Base-by-base conservation (phyloP, 2,113 vertebrate species). In the Pituophis catenifer region DNA sequence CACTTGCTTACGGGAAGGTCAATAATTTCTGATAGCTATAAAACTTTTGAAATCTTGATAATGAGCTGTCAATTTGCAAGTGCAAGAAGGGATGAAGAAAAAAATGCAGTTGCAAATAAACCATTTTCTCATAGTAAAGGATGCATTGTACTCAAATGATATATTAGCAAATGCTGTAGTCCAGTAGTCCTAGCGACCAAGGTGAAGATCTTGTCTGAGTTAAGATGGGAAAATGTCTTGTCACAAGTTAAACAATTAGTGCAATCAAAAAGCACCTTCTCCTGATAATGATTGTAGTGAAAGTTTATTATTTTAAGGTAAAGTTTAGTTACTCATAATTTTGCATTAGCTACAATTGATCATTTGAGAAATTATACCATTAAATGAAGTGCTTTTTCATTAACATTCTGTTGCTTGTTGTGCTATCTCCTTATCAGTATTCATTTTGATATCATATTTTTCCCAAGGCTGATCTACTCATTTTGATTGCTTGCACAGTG, bases 1-100 rank as follows among this genome's bases (percentile, higher is more conserved):
- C 92, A 96, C 21, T 86, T 95, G 93, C 19, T 95, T 95, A 93
- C 92, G 93, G 95, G 95, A 98, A 97, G 96, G 97, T 96, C 95
- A 97, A 70, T 95, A 92, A 87, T 91, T 96, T 89, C 94, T 95
- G 57, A 94, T 89, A 94, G 90, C 89, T 48, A 93, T 88, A 97
- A 44, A 96, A 96, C 89, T 89, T 95, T 95, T 94, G 94, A 91
- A 94, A 88, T 85, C 54, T 94, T 94, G 58, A 93, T 81, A 93
- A 95, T 92, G 48, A n/a, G 70, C 92, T 94, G 92, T 93, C 89
- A 94, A 87, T 93, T 95, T 94, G n/a, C 86, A 92, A 93, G 65
- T 91, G 52, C 6, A 94, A 44, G 53, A 48, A 91, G 89, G 2
- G 1, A 55, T 12, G 93, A 86, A 3, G 96, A 96, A 92, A 94